Conservation (phyloP, 2,888 invertebrate species). For the Argyresthia goedartella region DNA sequence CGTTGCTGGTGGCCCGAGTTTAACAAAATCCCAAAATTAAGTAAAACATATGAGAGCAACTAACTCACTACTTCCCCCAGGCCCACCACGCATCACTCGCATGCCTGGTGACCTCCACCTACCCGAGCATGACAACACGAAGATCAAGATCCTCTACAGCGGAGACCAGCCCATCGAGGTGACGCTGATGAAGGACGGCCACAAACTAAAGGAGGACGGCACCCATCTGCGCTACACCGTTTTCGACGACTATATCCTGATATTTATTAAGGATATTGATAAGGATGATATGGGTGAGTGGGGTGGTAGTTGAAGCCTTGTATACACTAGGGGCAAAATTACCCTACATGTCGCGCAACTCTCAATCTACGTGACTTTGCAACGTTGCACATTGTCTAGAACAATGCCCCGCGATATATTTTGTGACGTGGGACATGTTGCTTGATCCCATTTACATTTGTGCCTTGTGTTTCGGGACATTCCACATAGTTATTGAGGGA, state of each 20-base stretch:
- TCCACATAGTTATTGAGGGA: no score
- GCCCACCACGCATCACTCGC: conserved; percentile 92
- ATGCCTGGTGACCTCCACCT: conserved; percentile 91
- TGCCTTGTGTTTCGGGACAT: no score
- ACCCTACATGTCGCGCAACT: no score
- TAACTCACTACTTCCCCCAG: conserved; percentile 37
- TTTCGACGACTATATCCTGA: conserved; percentile 97
- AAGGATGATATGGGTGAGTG: conserved; percentile 87
- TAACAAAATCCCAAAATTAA: no score
- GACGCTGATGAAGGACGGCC: conserved; percentile 86
- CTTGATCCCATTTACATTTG: no score
- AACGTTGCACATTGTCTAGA: no score
- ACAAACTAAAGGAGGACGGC: conserved; percentile 78
- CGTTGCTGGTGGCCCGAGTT: no score
- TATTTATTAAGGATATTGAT: conserved; percentile 92
- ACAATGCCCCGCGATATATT: no score
- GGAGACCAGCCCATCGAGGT: conserved; percentile 97
- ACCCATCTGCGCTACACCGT: conserved; percentile 89
- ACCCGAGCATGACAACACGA: conserved; percentile 95
- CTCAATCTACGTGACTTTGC: no score
- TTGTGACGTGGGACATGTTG: no score
- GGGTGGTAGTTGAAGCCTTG: no score
- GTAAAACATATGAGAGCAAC: not conserved
- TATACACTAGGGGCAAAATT: no score
- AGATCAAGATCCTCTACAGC: conserved; percentile 96